These are phyloP conservation scores for Corythornis madagascariensis DNA, from an alignment of 2,113 vertebrate species.

Conservation along the genomic window DNA sequence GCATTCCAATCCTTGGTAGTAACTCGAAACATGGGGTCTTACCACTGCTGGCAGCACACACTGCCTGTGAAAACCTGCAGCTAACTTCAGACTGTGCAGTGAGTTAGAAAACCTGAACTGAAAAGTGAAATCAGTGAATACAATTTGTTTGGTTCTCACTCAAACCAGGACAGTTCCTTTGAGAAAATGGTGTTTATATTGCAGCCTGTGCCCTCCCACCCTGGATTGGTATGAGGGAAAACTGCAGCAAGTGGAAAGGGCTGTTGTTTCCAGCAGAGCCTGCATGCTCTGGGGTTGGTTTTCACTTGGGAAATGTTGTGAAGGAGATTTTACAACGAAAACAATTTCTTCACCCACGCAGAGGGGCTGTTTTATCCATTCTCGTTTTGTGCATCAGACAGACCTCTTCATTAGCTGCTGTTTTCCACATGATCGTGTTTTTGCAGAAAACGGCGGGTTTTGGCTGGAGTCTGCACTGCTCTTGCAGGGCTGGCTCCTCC, in stretches of 20 bases:
- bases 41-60: too few relatives aligned
- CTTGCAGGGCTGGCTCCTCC: background rate
- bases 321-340: constrained; percentile 30
- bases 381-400: background rate
- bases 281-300: constrained; percentile 16
- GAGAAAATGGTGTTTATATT: background rate
- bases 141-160: too few relatives aligned
- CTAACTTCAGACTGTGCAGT: too few relatives aligned
- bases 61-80: too few relatives aligned
- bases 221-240: background rate
- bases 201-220: background rate
- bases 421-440: background rate
- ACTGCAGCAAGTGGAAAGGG: background rate
- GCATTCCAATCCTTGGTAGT: too few relatives aligned
- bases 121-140: too few relatives aligned
- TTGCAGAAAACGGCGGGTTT: background rate
- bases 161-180: background rate
- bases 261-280: background rate
- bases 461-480: background rate
- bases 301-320: background rate
- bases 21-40: too few relatives aligned
- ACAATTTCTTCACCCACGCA: background rate
- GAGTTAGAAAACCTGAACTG: too few relatives aligned
- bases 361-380: constrained; percentile 51
- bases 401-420: background rate